Percentiles rank a stretch among this genome's conserved stretches.
phyloP scores from a whole-genome alignment of 2,113 vertebrate genomes.

The Ceyx cyanopectus region DNA sequence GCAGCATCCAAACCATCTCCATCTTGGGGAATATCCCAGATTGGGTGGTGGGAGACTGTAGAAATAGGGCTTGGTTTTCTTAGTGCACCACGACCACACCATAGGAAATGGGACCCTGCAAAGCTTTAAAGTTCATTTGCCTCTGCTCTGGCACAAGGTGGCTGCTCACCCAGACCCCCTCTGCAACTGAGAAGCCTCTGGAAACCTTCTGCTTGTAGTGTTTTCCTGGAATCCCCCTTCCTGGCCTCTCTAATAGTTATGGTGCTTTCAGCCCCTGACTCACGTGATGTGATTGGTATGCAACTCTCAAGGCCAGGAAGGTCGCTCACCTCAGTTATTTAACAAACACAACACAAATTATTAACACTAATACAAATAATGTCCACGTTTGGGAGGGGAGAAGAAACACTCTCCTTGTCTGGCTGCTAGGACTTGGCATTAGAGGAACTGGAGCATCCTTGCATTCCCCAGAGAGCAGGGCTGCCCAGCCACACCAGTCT shows the following conservation, averaged over 20 bases:
- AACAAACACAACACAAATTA: constrained; percentile 42
- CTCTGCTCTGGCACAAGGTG: background rate
- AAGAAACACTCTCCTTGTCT: background rate
- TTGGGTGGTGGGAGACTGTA: fast-evolving
- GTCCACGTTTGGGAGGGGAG: background rate
- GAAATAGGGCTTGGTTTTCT: background rate
- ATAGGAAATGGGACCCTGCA: background rate
- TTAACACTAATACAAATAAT: constrained; percentile 61
- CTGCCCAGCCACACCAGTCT: background rate
- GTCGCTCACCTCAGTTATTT: background rate
- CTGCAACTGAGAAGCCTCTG: background rate
- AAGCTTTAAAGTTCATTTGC: background rate
- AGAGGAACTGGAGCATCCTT: background rate
- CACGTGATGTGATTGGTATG: background rate
- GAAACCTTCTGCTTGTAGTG: background rate
- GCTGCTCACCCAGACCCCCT: background rate
- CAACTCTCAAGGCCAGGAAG: constrained; percentile 22
- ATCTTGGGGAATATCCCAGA: background rate
- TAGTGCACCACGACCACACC: fast-evolving
- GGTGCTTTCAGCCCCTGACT: background rate
- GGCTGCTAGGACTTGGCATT: background rate
- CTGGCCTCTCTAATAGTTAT: background rate
- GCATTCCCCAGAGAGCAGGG: fast-evolving
- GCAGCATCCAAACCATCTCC: background rate
- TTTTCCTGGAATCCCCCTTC: background rate